Evolutionary conservation across 2,797 vertebrate genomes (phyloP).

Genomic region (Argentina silus): DNA sequence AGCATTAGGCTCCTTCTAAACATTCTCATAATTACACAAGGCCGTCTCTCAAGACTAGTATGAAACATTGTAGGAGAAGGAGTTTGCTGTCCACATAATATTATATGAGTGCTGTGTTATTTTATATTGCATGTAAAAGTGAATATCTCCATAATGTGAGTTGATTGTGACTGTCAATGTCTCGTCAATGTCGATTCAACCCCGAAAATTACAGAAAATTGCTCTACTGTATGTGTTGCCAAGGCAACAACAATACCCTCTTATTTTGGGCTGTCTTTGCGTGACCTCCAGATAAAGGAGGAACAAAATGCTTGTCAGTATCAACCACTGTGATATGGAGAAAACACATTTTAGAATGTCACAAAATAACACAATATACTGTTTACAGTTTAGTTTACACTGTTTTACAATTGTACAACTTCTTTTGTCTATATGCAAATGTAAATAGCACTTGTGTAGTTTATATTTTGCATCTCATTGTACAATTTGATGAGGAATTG

Average conservation of each 20-base stretch:
- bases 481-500: neutral
- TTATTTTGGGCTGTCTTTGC: slow-evolving; percentile 74
- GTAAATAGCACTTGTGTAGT: neutral
- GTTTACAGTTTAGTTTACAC: no score
- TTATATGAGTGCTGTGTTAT: slow-evolving; percentile 34
- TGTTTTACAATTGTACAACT: slow-evolving; percentile 5
- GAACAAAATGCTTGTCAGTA: slow-evolving; percentile 39
- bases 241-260: slow-evolving; percentile 79
- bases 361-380: neutral
- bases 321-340: slow-evolving; percentile 18
- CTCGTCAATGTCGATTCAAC: slow-evolving; percentile 59
- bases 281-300: slow-evolving; percentile 55
- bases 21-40: no score
- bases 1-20: no score
- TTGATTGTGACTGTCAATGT: slow-evolving; percentile 48
- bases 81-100: slow-evolving; percentile 5
- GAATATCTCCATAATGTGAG: slow-evolving; percentile 25
- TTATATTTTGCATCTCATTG: slow-evolving; percentile 7
- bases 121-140: slow-evolving; percentile 28
- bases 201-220: slow-evolving; percentile 77
- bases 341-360: slow-evolving; percentile 1
- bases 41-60: no score
- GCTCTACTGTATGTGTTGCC: slow-evolving; percentile 69
- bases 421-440: neutral
- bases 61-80: neutral